These are phyloP conservation scores for Ctenopoma kingsleyae DNA, from an alignment of 2,797 vertebrate genomes.

Conservation along the genomic window DNA sequence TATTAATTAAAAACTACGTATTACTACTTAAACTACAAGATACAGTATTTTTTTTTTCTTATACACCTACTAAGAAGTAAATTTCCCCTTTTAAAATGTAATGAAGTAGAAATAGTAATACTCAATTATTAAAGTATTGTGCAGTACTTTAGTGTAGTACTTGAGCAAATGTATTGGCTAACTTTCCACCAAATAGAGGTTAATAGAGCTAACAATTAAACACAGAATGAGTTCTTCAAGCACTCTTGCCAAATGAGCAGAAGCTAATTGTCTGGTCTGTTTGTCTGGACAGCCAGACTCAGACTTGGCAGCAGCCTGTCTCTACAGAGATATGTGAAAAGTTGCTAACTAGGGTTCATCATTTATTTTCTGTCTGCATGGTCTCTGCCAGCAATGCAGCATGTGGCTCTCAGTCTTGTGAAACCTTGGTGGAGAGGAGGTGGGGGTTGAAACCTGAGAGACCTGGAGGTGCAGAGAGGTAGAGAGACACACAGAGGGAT, in stretches of 20 bases:
- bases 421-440: constrained; percentile 15
- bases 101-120: no score
- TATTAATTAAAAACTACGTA: no score
- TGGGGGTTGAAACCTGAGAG: constrained; percentile 43
- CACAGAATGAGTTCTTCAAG: neutral
- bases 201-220: neutral
- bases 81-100: no score
- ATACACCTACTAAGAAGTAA: no score
- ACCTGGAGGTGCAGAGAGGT: neutral
- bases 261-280: constrained; percentile 3
- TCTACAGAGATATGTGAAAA: constrained; percentile 45
- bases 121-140: no score
- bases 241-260: neutral
- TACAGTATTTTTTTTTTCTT: no score
- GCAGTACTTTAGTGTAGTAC: no score
- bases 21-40: no score
- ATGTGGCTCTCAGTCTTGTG: constrained; percentile 22
- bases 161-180: neutral
- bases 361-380: constrained; percentile 45
- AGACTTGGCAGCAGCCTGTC: constrained; percentile 42
- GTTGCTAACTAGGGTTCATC: constrained; percentile 29
- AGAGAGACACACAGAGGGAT: constrained; percentile 1
- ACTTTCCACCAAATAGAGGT: neutral
- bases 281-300: constrained; percentile 29
- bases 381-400: constrained; percentile 28